Base-by-base conservation (phyloP, 2,113 vertebrate species). In the Himantopus leucocephalus region DNA sequence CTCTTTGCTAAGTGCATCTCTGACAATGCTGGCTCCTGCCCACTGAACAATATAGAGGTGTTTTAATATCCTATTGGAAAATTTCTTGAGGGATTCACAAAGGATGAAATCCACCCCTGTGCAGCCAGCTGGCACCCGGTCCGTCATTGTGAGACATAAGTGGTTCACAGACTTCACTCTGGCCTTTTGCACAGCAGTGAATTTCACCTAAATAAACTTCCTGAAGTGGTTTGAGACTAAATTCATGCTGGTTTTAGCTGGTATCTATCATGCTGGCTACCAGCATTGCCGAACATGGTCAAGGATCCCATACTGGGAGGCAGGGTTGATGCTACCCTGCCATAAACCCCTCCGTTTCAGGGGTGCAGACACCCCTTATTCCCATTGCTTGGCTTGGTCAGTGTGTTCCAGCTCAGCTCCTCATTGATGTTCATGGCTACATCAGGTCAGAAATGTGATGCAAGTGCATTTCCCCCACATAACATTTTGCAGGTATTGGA, bases 111-210 rank as follows among this genome's bases (percentile, higher is more conserved):
- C 45, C 35, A 27, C 8, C 21, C 74, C 64, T 2, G 3, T 23
- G 64, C 52, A 77, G 48, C 14, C 77, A 81, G 73, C n/a, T 55
- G 39, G 59, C 64, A 8, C 32, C 39, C 35, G 24, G 10, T 37
- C 59, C 3, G 0, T 47, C 79, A 5, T 0, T 22, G 37, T 24
- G 75, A 53, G 90, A 43, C 8, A 0, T 8, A 24, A 73, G 26
- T 14, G 34, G 30, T 39, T 52, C 56, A n/a, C 2, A 60, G 45
- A 12, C 39, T 60, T 85, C 32, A 6, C 39, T 63, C 64, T 41
- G 53, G 19, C 53, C 43, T 68, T 45, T 35, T 29, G 37, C 71
- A 34, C 18, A 35, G 56, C 75, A 30, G n/a, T 14, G 45, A 27
- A 26, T 92, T 66, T 41, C 72, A 45, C 58, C 34, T 66, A 29